Conservation (phyloP, 1,140 invertebrate species). For the Apis laboriosa region DNA sequence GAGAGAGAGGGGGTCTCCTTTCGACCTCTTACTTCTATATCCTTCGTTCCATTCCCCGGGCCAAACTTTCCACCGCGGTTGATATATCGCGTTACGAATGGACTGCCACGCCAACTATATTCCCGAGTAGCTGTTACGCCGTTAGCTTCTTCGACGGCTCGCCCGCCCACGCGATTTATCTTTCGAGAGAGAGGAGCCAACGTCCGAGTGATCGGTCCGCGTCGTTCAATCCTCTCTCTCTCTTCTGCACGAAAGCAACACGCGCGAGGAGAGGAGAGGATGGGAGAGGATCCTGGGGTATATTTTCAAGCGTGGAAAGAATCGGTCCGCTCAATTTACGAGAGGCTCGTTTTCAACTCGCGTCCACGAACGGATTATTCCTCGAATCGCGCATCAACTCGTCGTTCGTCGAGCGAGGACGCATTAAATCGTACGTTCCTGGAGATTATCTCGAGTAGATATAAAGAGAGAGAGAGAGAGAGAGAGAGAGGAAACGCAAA, state of each 20-base stretch:
- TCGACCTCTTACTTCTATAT: constrained; percentile 41
- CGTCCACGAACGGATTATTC: constrained; percentile 34
- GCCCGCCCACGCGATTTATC: constrained; percentile 67
- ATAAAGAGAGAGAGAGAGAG: background rate
- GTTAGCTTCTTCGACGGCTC: constrained; percentile 64
- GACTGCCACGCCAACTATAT: constrained; percentile 67
- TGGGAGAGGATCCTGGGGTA: constrained; percentile 23
- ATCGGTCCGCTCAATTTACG: constrained; percentile 54
- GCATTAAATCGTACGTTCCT: constrained; percentile 45
- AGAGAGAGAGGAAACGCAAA: background rate
- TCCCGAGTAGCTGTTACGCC: constrained; percentile 69
- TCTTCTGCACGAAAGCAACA: constrained; percentile 11
- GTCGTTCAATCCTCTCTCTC: constrained; percentile 14
- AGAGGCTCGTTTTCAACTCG: constrained; percentile 24
- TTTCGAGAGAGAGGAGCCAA: constrained; percentile 47
- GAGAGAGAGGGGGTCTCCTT: background rate
- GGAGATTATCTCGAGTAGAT: constrained; percentile 20
- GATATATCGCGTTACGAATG: constrained; percentile 69
- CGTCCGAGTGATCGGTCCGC: constrained; percentile 22
- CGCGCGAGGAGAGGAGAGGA: background rate
- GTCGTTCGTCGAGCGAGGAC: constrained; percentile 19
- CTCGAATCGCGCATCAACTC: constrained; percentile 7
- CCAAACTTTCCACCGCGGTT: constrained; percentile 60
- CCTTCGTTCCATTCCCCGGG: constrained; percentile 54
- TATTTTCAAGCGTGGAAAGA: constrained; percentile 45